Evolutionary conservation across 2,113 vertebrate species (phyloP), one percentile per base, ranked within the genome.

Genomic region (Anoura caudifer): DNA sequence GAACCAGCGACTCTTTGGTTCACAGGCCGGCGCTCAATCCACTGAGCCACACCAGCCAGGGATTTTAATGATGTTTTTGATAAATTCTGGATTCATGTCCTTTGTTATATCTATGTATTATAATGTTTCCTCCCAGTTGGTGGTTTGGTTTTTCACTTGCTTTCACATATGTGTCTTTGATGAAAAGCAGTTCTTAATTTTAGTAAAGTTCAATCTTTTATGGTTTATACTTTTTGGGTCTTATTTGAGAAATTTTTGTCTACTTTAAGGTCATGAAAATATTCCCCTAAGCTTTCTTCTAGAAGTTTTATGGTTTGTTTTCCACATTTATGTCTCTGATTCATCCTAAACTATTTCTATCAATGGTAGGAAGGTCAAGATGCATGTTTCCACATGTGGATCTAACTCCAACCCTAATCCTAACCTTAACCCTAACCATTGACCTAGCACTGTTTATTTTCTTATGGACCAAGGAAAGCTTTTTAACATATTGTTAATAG

Each of bases 261-360:
- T 72, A 72, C 22, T 94, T 87, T 26, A 72, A 81, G 67, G n/a
- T 81, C 65, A 61, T 88, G 28, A 33, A 43, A 45, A 75, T 50
- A 47, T 54, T 73, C 65, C 70, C 75, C 17, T 52, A 26, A 1
- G 26, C 9, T 73, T 80, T 73, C n/a, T 95, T 87, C 36, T 73
- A 38, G 54, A 86, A 86, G 22, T 52, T 91, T 73, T 8, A 20
- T n/a, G 89, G 41, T 92, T 67, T 92, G 31, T 15, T 94, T 92
- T 80, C 92, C 47, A 90, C 22, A 73, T 80, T 92, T 81, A 88
- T 75, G 12, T 36, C n/a, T 96, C 59, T 52, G 72, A 81, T 80
- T 17, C 41, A 73, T 56, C 31, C n/a, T 50, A 31, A 84, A 85
- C 72, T 92, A 73, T 75, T 67, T 77, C 15, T 41, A 19, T 50